Evolutionary conservation across 2,113 vertebrate species (phyloP).

Genomic region (Calyptomena viridis): DNA sequence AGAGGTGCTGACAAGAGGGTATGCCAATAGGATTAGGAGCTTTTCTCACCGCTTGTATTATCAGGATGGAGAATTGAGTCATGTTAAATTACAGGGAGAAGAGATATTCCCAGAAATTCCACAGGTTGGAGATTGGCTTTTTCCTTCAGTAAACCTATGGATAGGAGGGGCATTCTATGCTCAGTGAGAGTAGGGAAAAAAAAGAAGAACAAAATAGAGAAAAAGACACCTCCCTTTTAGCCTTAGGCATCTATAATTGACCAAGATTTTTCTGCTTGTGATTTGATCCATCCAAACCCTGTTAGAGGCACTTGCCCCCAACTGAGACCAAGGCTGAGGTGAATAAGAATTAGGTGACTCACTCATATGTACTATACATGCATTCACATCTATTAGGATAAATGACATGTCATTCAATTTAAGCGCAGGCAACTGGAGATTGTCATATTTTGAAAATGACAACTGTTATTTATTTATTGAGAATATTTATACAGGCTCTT

Average conservation of each 20-base stretch:
- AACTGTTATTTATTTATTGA: slow-evolving; percentile 85
- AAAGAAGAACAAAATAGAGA: background rate
- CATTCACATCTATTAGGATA: slow-evolving; percentile 81
- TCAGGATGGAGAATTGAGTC: slow-evolving; percentile 75
- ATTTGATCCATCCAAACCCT: slow-evolving; percentile 83
- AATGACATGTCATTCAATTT: slow-evolving; percentile 77
- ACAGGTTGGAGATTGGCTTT: slow-evolving; percentile 70
- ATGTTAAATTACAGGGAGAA: slow-evolving; percentile 80
- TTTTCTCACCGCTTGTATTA: slow-evolving; percentile 77
- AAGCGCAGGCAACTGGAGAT: slow-evolving; percentile 79
- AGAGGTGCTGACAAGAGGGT: slow-evolving; percentile 81
- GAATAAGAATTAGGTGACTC: slow-evolving; percentile 81
- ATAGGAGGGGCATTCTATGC: slow-evolving; percentile 61
- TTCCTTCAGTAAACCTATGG: slow-evolving; percentile 61
- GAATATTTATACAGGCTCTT: slow-evolving; percentile 80
- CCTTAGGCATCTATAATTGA: slow-evolving; percentile 80
- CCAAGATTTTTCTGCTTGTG: slow-evolving; percentile 76
- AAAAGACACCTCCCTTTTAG: slow-evolving; percentile 71
- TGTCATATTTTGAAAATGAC: slow-evolving; percentile 83
- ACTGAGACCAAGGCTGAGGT: slow-evolving; percentile 76
- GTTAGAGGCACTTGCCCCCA: slow-evolving; percentile 78
- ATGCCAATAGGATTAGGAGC: slow-evolving; percentile 78
- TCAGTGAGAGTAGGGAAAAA: background rate
- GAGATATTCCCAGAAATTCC: slow-evolving; percentile 81
- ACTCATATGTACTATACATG: slow-evolving; percentile 67